Conservation (phyloP, 1,140 invertebrate genomes). For the Drosophila tsacasi region DNA sequence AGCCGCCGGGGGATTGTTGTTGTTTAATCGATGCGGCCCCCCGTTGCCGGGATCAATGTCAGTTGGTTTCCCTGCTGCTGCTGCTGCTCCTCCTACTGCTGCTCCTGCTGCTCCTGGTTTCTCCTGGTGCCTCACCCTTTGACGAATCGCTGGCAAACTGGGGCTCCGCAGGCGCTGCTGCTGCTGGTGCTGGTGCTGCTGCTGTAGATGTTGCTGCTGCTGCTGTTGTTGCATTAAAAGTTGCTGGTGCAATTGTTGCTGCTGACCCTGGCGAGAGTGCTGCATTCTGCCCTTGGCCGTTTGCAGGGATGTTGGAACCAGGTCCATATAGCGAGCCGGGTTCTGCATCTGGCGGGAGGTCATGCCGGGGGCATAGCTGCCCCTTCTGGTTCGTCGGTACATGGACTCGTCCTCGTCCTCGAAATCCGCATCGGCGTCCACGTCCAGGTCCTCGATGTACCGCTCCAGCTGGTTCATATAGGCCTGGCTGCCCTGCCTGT, state of each 20-base stretch:
- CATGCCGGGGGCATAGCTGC: conserved; percentile 74
- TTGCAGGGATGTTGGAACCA: conserved; percentile 67
- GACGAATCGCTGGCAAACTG: conserved; percentile 78
- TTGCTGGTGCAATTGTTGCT: conserved; percentile 53
- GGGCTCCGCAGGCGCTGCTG: conserved; percentile 75
- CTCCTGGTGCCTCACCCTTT: conserved; percentile 58
- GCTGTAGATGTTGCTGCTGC: conserved; percentile 16
- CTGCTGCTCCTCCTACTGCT: conserved; percentile 19
- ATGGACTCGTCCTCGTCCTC: conserved; percentile 69
- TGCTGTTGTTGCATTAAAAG: conserved; percentile 35
- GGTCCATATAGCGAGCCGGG: conserved; percentile 63
- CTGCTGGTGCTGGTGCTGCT: conserved; percentile 32
- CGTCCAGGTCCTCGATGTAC: conserved; percentile 74
- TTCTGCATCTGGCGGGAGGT: conserved; percentile 58
- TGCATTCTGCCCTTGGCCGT: conserved; percentile 82
- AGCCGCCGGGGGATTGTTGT: conserved; percentile 43
- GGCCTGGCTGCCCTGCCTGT: conserved; percentile 35
- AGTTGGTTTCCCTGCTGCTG: conserved; percentile 31
- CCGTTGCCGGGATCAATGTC: conserved; percentile 73
- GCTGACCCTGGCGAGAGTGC: conserved; percentile 34
- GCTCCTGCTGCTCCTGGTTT: conserved; percentile 29
- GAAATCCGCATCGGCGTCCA: conserved; percentile 60
- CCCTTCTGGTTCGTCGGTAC: conserved; percentile 53
- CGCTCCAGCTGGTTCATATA: conserved; percentile 77
- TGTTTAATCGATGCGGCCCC: conserved; percentile 69